Base-by-base conservation (phyloP, 1,140 invertebrate genomes). In the Pogonognathellus flavescens region DNA sequence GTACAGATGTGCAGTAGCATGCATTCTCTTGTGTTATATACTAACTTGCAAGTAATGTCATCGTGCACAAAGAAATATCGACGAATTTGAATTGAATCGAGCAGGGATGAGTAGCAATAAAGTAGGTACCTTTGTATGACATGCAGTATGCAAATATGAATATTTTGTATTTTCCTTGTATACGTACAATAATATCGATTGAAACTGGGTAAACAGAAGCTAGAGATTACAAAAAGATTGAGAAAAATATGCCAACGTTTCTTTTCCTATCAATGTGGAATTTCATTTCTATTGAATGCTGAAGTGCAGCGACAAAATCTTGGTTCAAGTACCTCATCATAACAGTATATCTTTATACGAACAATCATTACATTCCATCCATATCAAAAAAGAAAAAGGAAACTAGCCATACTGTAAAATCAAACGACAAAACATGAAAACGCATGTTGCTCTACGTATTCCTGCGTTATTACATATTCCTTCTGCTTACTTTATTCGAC, bases 241-340 rank as follows among this genome's bases (percentile, higher is more conserved):
- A 41, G 14, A 50, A n/a, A 50, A 18, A 76, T 25, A 76, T 49
- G 5, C 10, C 16, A 49, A 41, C 9, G 70, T 14, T 13, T 57
- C 11, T 13, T 13, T 2, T 57, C 2, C n/a, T n/a, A 14, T 62
- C 16, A n/a, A 16, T 16, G 13, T 10, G n/a, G 70, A 76, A 76
- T 76, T 76, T 50, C 70, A 76, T 76, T 76, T 76, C 41, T 18
- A 50, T n/a, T 76, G 70, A 76, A 76, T 76, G 70, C 18, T 76
- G 31, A 76, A 76, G 70, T 50, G 70, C 41, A 49, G 70, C 70
- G 70, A 76, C 70, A 76, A 76, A 76, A 41, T 76, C 70, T 31
- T 76, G 10, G 16, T 50, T 76, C 70, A 49, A 76, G 70, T 41
- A 16, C 70, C 70, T 76, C 31, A 50, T 76, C 25, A 7, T 76